Evolutionary conservation across 2,888 invertebrate species (phyloP), one percentile per base, ranked within the genome.

Genomic region (Therioaphis trifolii): DNA sequence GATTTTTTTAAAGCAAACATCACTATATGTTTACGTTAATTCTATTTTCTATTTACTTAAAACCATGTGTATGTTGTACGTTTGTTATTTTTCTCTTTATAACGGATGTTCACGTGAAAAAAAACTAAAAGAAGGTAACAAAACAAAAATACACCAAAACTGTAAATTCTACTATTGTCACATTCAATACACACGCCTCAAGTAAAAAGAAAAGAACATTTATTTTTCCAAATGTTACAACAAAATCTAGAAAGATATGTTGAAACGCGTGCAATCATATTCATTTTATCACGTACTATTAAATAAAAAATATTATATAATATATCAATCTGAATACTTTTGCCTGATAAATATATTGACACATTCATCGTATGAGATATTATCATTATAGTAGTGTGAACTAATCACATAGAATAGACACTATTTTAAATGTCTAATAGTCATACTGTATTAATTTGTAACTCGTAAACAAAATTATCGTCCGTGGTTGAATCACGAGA

Each of bases 1-100:
- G 76, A 76, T 76, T 46, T 14, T 46, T 72, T 27, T n/a, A n/a
- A 24, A 55, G 21, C 35, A 77, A 29, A 66, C 15, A 49, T 49
- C 43, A 14, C 46, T 27, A 74, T 7, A 14, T 9, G 55, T 55
- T 74, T 55, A 15, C 55, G 21, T 55, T 43, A 27, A 27, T 61
- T 46, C 11, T 27, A 35, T 43, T n/a, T 24, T 18, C 2, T 55
- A 24, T 78, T 78, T 40, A 52, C 21, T 52, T 24, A 18, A 40
- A 52, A 52, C 35, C 24, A 3, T 12, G 66, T 78, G 52, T 66
- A 15, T 49, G 66, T 66, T 9, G 46, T 24, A 29, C 15, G 21
- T 76, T 4, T 12, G 11, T 18, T 61, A n/a, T 68, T 40, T 68
- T 68, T 18, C 21, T 78, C 3, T 52, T 52, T 49, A 14, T 49